A percentile compares a stretch with the other conserved stretches of the same genome.
Evolutionary conservation across 2,888 invertebrate species (phyloP).

Genomic region (Eustalomyia histrio): DNA sequence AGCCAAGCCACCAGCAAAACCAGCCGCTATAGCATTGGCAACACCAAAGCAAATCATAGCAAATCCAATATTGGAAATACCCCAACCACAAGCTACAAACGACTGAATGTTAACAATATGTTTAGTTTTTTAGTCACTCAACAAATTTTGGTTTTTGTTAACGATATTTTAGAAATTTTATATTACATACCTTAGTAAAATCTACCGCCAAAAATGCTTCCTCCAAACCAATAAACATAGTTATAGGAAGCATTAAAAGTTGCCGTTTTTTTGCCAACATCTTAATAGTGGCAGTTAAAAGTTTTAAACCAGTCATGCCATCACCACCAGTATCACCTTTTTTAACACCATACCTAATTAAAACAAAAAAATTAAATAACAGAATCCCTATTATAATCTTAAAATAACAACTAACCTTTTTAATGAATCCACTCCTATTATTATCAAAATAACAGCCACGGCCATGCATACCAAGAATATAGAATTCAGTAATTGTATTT

Average conservation of each 20-base stretch:
- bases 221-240: slow-evolving; percentile 95
- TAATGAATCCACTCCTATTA: slow-evolving; percentile 89
- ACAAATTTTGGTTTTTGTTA: not conserved
- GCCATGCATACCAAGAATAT: slow-evolving; percentile 91
- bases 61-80: slow-evolving; percentile 94
- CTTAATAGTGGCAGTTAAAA: slow-evolving; percentile 88
- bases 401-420: slow-evolving; percentile 80
- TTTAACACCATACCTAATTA: slow-evolving; percentile 82
- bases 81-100: slow-evolving; percentile 92
- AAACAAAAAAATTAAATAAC: not conserved
- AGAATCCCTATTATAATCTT: not conserved
- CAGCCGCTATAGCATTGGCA: slow-evolving; percentile 92
- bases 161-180: not conserved
- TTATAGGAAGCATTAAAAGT: slow-evolving; percentile 91
- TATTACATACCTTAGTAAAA: slow-evolving; percentile 84
- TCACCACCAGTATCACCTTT: slow-evolving; percentile 80
- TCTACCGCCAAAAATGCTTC: slow-evolving; percentile 95
- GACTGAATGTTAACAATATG: slow-evolving; percentile 81
- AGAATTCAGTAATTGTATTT: slow-evolving; percentile 89
- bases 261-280: slow-evolving; percentile 89
- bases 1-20: slow-evolving; percentile 88
- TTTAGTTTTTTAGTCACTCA: too few relatives aligned
- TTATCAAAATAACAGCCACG: slow-evolving; percentile 86
- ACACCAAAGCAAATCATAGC: slow-evolving; percentile 96
- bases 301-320: slow-evolving; percentile 84